These are phyloP conservation scores for Antheraea mylitta DNA, from an alignment of 1,140 invertebrate genomes.

Conservation along the genomic window DNA sequence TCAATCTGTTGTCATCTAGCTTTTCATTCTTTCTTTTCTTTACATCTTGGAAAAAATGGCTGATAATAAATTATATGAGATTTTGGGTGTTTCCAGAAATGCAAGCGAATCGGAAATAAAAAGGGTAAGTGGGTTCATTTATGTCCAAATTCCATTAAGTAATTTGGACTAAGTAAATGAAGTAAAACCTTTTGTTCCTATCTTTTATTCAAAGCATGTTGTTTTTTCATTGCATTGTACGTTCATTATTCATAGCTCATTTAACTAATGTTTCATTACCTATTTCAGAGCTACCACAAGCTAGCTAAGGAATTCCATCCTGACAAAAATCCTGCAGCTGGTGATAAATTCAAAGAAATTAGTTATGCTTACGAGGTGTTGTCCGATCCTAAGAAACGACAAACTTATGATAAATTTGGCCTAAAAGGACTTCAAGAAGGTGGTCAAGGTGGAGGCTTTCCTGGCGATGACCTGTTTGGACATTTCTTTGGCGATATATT, in stretches of 20 bases:
- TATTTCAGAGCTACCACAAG: slow-evolving; percentile 88
- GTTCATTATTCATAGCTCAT: slow-evolving; percentile 16
- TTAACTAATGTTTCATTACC: slow-evolving; percentile 38
- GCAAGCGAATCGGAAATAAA: slow-evolving; percentile 91
- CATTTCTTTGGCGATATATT: slow-evolving; percentile 84
- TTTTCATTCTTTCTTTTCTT: slow-evolving; percentile 45
- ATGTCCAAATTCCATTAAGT: slow-evolving; percentile 3
- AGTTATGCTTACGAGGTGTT: slow-evolving; percentile 93
- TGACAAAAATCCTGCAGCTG: slow-evolving; percentile 91
- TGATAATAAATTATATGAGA: slow-evolving; percentile 91
- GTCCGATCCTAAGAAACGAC: slow-evolving; percentile 84
- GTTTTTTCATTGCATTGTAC: slow-evolving; percentile 13
- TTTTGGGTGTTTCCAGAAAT: slow-evolving; percentile 87
- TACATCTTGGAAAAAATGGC: slow-evolving; percentile 72
- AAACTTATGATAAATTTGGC: slow-evolving; percentile 88
- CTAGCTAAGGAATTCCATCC: slow-evolving; percentile 94
- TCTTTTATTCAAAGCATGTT: background rate
- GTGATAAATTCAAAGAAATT: slow-evolving; percentile 94
- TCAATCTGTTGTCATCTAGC: slow-evolving; percentile 17
- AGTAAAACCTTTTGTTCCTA: background rate
- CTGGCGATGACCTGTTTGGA: slow-evolving; percentile 82
- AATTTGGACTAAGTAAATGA: no score
- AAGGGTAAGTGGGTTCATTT: slow-evolving; percentile 82
- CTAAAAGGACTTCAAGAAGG: slow-evolving; percentile 90
- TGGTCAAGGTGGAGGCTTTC: slow-evolving; percentile 79